These are phyloP conservation scores for Rhadina sibilatrix DNA, from an alignment of 2,113 vertebrate genomes.

Conservation along the genomic window DNA sequence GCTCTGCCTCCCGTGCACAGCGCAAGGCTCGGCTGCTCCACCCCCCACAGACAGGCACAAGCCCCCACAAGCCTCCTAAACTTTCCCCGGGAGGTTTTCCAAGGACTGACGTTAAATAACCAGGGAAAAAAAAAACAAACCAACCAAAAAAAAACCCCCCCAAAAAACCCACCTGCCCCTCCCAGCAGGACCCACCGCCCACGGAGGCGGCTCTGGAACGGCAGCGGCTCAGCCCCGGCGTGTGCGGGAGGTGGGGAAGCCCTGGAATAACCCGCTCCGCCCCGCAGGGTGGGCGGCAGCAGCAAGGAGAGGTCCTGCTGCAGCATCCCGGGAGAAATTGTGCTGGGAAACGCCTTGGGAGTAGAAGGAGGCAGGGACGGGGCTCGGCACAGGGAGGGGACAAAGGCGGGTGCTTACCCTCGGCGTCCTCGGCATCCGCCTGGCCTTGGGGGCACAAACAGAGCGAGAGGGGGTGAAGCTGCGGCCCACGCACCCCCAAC, in stretches of 20 bases:
- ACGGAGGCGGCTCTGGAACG: background rate
- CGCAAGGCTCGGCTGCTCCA: background rate
- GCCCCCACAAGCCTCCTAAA: background rate
- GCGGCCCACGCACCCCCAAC: background rate
- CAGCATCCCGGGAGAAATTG: background rate
- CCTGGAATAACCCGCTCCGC: background rate
- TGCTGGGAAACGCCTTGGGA: background rate
- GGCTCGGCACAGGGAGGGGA: background rate
- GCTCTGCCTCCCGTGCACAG: background rate
- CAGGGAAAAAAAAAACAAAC: background rate
- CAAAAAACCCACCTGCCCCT: background rate
- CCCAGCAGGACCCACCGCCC: background rate
- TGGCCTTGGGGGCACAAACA: slow-evolving; percentile 61
- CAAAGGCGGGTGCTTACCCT: slow-evolving; percentile 54
- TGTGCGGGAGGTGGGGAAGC: background rate
- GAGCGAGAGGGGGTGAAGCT: slow-evolving; percentile 18
- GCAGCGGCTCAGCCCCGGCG: background rate
- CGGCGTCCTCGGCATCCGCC: slow-evolving; percentile 56
- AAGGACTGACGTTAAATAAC: background rate
- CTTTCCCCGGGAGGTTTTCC: background rate
- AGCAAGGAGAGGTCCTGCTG: background rate
- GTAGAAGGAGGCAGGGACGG: background rate
- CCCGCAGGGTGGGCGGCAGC: background rate
- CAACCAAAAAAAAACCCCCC: background rate
- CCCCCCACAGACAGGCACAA: rapidly evolving